Evolutionary conservation across 2,888 invertebrate genomes (phyloP), one percentile per base, ranked within the genome.

Genomic region (Cosmia trapezina): DNA sequence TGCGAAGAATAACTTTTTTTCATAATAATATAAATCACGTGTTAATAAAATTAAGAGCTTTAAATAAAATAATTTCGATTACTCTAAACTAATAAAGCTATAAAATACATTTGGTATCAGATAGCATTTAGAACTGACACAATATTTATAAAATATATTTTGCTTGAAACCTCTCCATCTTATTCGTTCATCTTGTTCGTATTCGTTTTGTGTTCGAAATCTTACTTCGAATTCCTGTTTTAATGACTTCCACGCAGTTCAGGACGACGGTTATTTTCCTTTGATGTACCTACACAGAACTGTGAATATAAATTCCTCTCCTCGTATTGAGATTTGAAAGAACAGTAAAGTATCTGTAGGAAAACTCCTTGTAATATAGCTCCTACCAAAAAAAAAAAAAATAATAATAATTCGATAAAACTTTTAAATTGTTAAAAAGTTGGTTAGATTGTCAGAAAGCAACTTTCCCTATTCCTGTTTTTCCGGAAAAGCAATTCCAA

Each of bases 211-310:
- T 28, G 7, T 53, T 53, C 14, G 22, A 49, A 41, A 14, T 41
- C 14, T 49, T 17, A 68, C 54, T 37, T 14, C 41, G 47, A 41
- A 47, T 41, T 56, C 28, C 37, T 28, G 14, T 57, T 70, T 70
- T 56, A 70, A 69, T 56, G 19, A 56, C 47, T 41, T 70, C 37
- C 19, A 41, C 11, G 37, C 19, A 41, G 22, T 45, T 28, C 41
- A 7, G 28, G 1, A 43, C 22, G 6, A 22, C 0, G 22, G 22
- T 7, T 49, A 43, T 49, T 57, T 70, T 41, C 17, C 47, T 56
- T 70, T 56, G 56, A 69, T 7, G 19, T 37, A 37, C 37, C 37
- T 22, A 3, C 19, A 56, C 9, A 47, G 19, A 22, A 68, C 45
- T 47, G 22, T 22, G 11, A 47, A 67, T 22, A 61, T 19, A 41